Conservation (phyloP, 2,888 invertebrate species). For the Drosophila neoperkinsi region DNA sequence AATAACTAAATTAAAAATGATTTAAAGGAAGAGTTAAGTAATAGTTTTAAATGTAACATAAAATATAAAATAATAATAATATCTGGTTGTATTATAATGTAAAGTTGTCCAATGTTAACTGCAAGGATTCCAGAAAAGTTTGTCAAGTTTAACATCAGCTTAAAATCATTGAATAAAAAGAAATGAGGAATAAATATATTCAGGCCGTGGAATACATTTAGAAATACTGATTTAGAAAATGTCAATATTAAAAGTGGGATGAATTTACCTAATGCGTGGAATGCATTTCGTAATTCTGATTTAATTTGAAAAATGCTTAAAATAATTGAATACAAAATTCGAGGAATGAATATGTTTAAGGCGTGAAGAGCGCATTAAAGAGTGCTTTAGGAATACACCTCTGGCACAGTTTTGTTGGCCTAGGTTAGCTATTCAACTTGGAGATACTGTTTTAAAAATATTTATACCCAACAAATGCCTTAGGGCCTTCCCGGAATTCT, state of each 20-base stretch:
- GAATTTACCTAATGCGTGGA: too few relatives aligned
- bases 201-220: too few relatives aligned
- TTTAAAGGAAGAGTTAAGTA: background rate
- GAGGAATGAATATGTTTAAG: background rate
- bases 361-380: background rate
- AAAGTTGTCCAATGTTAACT: background rate
- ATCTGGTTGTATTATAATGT: background rate
- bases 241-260: too few relatives aligned
- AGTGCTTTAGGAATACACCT: background rate
- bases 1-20: background rate
- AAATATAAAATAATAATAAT: background rate
- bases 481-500: too few relatives aligned
- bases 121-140: background rate
- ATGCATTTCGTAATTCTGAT: background rate
- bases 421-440: background rate
- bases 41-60: background rate
- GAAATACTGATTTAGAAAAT: too few relatives aligned
- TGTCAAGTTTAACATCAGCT: background rate
- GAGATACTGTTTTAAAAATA: background rate
- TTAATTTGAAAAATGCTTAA: background rate
- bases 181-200: too few relatives aligned
- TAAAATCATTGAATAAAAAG: too few relatives aligned
- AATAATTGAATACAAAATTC: background rate
- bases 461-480: too few relatives aligned
- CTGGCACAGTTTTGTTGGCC: background rate